Percentiles rank a stretch among this genome's conserved stretches.
phyloP scores from a whole-genome alignment of 2,797 vertebrate species.

The Mormyrops boulengeri region DNA sequence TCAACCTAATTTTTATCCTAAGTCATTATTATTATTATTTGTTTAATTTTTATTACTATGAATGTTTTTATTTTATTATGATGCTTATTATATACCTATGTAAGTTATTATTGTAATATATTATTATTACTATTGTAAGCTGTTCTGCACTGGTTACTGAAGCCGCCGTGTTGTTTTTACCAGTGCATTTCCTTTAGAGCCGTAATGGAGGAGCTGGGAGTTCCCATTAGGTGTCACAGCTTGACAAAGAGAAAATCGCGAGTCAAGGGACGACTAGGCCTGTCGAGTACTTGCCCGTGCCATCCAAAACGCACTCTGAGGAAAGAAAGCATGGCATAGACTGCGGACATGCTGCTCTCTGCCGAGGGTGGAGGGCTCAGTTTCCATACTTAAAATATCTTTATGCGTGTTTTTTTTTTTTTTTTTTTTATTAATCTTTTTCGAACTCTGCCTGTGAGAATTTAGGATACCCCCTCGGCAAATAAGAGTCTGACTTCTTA shows the following conservation, averaged over 20 bases:
- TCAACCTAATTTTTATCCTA: not conserved
- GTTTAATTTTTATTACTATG: not conserved
- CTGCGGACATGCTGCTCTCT: slow-evolving; percentile 25
- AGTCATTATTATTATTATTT: slow-evolving; percentile 3
- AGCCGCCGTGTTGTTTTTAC: slow-evolving; percentile 37
- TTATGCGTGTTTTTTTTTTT: slow-evolving; percentile 11
- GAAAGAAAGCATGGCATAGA: slow-evolving; percentile 69
- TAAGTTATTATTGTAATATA: not conserved
- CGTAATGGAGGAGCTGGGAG: slow-evolving; percentile 85
- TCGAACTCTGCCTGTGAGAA: slow-evolving; percentile 22
- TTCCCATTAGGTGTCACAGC: slow-evolving; percentile 87
- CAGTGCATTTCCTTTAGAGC: slow-evolving; percentile 84
- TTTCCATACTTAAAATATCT: slow-evolving; percentile 15
- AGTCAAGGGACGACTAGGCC: slow-evolving; percentile 64
- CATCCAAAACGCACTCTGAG: slow-evolving; percentile 70
- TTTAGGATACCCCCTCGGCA: slow-evolving; percentile 32
- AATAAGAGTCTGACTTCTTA: slow-evolving; percentile 31
- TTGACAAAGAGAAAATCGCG: slow-evolving; percentile 76
- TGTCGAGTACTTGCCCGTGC: slow-evolving; percentile 77
- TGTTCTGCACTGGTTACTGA: slow-evolving; percentile 10
- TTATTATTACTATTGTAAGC: not conserved
- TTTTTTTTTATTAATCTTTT: slow-evolving; percentile 22
- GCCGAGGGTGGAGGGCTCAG: slow-evolving; percentile 24
- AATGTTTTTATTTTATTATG: not conserved
- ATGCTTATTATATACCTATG: not conserved